phyloP scores from a whole-genome alignment of 2,888 invertebrate genomes.

The Andrena trimmerana region DNA sequence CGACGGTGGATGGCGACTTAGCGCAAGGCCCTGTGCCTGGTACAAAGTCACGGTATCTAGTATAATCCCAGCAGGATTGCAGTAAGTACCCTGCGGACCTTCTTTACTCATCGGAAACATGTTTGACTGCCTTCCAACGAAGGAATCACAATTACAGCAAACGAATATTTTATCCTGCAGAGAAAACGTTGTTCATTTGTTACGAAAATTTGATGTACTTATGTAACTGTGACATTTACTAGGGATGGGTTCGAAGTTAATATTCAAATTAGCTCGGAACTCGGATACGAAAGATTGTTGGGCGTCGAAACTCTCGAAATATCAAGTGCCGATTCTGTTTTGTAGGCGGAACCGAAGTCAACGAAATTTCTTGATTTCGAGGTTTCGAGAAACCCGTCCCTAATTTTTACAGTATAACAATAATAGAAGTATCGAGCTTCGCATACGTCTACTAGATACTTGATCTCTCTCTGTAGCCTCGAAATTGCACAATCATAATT shows the following conservation, averaged over 20 bases:
- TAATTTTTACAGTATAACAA: neutral
- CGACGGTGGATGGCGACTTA: slow-evolving; percentile 87
- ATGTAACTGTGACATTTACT: too few species aligned
- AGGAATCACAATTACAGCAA: slow-evolving; percentile 85
- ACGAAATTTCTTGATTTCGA: too few species aligned
- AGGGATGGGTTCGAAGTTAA: too few species aligned
- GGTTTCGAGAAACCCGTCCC: too few species aligned
- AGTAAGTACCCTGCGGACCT: slow-evolving; percentile 92
- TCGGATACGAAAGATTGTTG: too few species aligned
- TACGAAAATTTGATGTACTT: too few species aligned
- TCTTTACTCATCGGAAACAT: slow-evolving; percentile 93
- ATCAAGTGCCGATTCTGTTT: too few species aligned
- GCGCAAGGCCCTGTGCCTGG: slow-evolving; percentile 86
- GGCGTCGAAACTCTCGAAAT: neutral
- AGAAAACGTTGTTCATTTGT: slow-evolving; percentile 35
- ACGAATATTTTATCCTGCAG: slow-evolving; percentile 83
- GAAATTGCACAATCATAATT: slow-evolving; percentile 89
- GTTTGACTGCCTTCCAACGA: slow-evolving; percentile 88
- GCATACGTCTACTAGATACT: slow-evolving; percentile 81
- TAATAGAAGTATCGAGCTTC: neutral
- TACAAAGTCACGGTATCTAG: slow-evolving; percentile 92
- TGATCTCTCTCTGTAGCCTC: slow-evolving; percentile 88
- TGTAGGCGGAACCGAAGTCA: too few species aligned
- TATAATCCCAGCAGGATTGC: slow-evolving; percentile 92
- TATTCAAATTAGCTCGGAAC: too few species aligned